Base-by-base conservation (phyloP, 1,140 invertebrate species). In the Globodera ellingtonae region DNA sequence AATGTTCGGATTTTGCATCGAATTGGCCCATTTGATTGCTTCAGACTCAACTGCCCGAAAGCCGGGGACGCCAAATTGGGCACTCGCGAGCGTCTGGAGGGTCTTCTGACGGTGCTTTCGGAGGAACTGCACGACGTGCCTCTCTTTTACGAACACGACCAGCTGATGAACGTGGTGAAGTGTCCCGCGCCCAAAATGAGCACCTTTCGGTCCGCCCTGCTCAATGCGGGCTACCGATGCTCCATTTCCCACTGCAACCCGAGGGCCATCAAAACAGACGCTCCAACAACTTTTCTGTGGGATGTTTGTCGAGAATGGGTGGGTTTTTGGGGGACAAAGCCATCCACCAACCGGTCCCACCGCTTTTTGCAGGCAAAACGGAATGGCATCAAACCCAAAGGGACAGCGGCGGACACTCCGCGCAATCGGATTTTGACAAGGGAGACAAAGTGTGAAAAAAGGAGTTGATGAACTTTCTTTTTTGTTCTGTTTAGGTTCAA, bases 221-320 rank as follows among this genome's bases (percentile, higher is more conserved):
- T 98, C 35, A 95, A 98, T 91, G 94, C 94, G 13, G 96, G 96
- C 1, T 98, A 95, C 90, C 91, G 92, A 84, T 95, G 98, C 4
- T 98, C 96, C 0, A 93, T 93, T 81, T 97, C 96, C 0, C 98
- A 99, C 91, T 93, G 94, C 73, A 92, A 92, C 72, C 94, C 93
- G 86, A 92, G 93, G 81, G 96, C 95, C 0, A 91, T 98, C 4
- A 99, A 99, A 91, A 98, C 97, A 0, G 91, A 96, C 90, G 97
- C 97, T 0, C 95, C 98, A 0, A 90, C 92, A 59, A 89, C 91
- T 6, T 91, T 98, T 21, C 89, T 99, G 18, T 99, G 97, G 97
- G 96, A 77, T 47, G 65, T 77, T 18, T 77, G 75, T 21, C 65
- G 75, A n/a, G 75, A 65, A 67, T 77, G 75, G 75, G 73, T 75